These are phyloP conservation scores for Cavia aperea DNA, from an alignment of 2,113 vertebrate genomes.

Conservation along the genomic window DNA sequence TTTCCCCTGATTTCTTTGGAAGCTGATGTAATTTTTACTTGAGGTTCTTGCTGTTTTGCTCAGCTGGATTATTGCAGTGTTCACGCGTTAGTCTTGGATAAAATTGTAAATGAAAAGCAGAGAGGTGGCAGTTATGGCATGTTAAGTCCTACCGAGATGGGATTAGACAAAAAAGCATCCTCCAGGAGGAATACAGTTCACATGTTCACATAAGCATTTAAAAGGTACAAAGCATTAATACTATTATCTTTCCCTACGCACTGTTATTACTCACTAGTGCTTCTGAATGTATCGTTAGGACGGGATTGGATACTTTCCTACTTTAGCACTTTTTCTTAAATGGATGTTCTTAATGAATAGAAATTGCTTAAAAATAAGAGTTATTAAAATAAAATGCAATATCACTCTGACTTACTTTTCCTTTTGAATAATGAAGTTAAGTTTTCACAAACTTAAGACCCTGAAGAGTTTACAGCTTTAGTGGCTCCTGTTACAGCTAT, in stretches of 20 bases:
- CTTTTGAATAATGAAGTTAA: background rate
- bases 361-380: constrained; percentile 33
- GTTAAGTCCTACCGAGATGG: background rate
- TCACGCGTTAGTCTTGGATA: constrained; percentile 40
- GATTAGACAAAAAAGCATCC: constrained; percentile 22
- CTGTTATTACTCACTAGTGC: background rate
- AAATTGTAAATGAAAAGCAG: constrained; percentile 36
- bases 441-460: constrained; percentile 9
- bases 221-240: constrained; percentile 9
- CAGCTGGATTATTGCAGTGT: constrained; percentile 16
- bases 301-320: background rate
- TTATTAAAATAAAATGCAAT: constrained; percentile 11
- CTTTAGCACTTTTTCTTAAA: constrained; percentile 33
- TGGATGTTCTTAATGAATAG: background rate
- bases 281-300: background rate
- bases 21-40: constrained; percentile 29
- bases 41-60: constrained; percentile 31
- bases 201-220: constrained; percentile 11
- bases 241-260: background rate
- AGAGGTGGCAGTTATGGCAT: background rate
- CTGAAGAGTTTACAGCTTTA: background rate
- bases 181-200: background rate
- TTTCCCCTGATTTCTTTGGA: constrained; percentile 37
- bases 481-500: background rate
- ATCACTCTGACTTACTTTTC: background rate